phyloP scores from a whole-genome alignment of 1,140 invertebrate genomes.

The Riptortus pedestris region DNA sequence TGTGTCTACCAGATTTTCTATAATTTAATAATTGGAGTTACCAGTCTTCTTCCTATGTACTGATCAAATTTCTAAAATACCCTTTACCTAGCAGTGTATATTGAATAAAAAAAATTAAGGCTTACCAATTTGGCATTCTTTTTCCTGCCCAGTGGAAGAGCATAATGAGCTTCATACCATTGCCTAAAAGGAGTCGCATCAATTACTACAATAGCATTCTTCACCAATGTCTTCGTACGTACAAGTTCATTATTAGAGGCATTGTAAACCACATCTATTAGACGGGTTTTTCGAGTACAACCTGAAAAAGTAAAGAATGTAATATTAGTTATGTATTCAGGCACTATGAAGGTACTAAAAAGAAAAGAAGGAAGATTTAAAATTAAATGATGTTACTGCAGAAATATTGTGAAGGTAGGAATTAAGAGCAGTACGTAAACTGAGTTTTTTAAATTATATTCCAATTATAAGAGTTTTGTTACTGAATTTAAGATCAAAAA shows the following conservation, averaged over 20 bases:
- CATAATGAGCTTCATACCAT: constrained; percentile 97
- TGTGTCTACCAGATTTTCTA: too few species aligned
- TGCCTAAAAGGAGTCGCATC: constrained; percentile 98
- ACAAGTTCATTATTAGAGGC: constrained; percentile 98
- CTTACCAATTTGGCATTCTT: constrained; percentile 89
- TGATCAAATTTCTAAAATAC: too few species aligned
- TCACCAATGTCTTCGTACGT: constrained; percentile 96
- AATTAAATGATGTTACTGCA: too few species aligned
- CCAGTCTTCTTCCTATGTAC: too few species aligned
- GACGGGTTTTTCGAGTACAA: constrained; percentile 85
- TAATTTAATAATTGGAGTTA: too few species aligned
- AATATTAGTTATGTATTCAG: constrained; percentile 26
- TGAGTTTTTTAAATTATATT: too few species aligned
- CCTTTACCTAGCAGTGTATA: too few species aligned
- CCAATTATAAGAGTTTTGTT: too few species aligned
- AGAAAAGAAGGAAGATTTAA: not conserved
- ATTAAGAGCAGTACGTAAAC: too few species aligned
- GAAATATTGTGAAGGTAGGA: not conserved
- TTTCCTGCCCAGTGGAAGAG: constrained; percentile 86
- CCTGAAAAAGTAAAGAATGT: constrained; percentile 39
- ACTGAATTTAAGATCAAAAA: too few species aligned
- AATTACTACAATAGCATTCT: constrained; percentile 94
- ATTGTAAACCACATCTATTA: constrained; percentile 99
- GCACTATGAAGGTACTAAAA: too few species aligned
- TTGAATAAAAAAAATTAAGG: constrained; percentile 28